phyloP scores from a whole-genome alignment of 2,113 vertebrate genomes.

The Anthoscopus minutus region DNA sequence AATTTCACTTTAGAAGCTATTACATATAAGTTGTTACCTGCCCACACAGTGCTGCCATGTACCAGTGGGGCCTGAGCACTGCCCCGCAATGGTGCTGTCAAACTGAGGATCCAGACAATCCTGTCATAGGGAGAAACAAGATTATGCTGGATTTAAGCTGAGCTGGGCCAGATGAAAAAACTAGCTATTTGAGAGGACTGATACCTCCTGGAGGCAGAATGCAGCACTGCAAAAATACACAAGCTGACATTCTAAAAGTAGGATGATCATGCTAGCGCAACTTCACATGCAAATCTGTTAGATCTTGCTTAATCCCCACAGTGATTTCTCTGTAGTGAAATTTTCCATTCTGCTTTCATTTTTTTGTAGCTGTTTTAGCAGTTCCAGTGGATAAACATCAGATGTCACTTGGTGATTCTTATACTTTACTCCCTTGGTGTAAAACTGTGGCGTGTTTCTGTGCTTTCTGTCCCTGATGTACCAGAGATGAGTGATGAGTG shows the following conservation, averaged over 20 bases:
- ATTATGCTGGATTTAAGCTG: neutral
- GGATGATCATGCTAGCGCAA: neutral
- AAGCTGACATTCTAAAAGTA: neutral
- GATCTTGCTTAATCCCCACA: neutral
- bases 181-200: neutral
- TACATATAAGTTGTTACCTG: neutral
- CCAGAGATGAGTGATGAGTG: slow-evolving; percentile 3
- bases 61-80: fast-evolving
- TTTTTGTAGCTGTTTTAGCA: slow-evolving; percentile 10
- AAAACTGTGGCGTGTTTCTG: no score
- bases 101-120: neutral
- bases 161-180: neutral
- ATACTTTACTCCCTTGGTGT: neutral
- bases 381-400: neutral
- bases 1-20: no score
- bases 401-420: neutral
- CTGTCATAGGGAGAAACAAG: fast-evolving
- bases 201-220: neutral
- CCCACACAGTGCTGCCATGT: neutral
- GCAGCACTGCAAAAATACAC: neutral
- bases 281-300: neutral
- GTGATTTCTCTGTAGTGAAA: neutral
- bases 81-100: neutral
- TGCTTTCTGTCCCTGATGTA: neutral
- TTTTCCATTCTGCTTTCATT: neutral